Base-by-base conservation (phyloP, 2,888 invertebrate genomes). In the Emmelina monodactyla region DNA sequence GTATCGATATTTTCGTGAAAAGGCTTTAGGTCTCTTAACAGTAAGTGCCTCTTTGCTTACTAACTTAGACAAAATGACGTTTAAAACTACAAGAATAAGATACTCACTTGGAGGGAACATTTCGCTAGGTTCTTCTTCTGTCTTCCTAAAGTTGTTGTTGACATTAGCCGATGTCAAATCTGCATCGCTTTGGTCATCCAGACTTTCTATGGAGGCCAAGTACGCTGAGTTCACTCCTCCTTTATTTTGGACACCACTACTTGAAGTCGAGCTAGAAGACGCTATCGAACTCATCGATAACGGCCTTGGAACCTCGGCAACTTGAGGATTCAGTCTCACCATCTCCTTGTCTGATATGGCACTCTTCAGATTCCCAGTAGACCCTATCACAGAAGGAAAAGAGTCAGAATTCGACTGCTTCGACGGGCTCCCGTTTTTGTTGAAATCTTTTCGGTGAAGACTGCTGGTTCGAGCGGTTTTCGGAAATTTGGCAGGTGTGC, bases 171-270 rank as follows among this genome's bases (percentile, higher is more conserved):
- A 79, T 2, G 60, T 70, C 47, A 85, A 78, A 50, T 88, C 88
- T 15, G 81, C 86, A 52, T 88, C 91, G 56, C 91, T 90, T 47
- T 89, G 87, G 53, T 91, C 91, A 39, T 90, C 92, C 49, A 94
- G 76, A 49, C 92, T 92, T 63, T 94, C 94, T 34, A 92, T 91
- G 22, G 92, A 93, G 35, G 94, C 93, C 58, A 93, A 75, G 67
- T 93, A 93, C 11, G 91, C 89, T 28, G 88, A 88, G 47, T 85
- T 85, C 46, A 87, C 83, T 45, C 84, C 84, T 13, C 83, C 83
- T 54, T 83, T 83, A 50, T 86, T 84, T 45, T 84, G 83, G 28
- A 83, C 83, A 34, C 85, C 86, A 50, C 83, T 85, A 42, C 83
- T 84, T 1, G 75, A 81, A 4, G 83, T 85, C 1, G 86, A 88